These are phyloP conservation scores for Cephalopholis sonnerati DNA, from an alignment of 2,113 vertebrate genomes.

Conservation along the genomic window DNA sequence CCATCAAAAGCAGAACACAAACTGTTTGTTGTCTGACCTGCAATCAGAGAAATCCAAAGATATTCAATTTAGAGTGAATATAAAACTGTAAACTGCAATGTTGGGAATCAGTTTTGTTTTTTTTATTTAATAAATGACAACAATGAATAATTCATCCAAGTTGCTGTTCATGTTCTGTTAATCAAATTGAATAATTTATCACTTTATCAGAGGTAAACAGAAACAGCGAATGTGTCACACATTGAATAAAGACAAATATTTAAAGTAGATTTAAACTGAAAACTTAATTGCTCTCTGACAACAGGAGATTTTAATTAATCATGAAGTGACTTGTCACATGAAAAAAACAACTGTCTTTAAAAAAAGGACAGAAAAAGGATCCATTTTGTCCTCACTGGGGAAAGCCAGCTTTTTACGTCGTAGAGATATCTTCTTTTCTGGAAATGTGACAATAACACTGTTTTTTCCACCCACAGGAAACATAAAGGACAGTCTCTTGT, in stretches of 20 bases:
- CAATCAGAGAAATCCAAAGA: neutral
- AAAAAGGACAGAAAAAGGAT: neutral
- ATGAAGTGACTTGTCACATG: neutral
- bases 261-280: neutral
- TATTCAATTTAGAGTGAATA: neutral
- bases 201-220: neutral
- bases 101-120: neutral
- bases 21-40: neutral
- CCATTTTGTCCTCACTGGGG: neutral
- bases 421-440: neutral
- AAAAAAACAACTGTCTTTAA: neutral
- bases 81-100: neutral
- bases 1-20: neutral
- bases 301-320: neutral
- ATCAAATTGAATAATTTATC: neutral
- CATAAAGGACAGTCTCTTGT: slow-evolving; percentile 72
- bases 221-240: neutral
- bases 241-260: neutral
- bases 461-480: slow-evolving; percentile 72
- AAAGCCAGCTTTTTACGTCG: neutral
- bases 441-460: neutral
- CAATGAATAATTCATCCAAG: neutral
- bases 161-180: neutral
- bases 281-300: too few species aligned
- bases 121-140: neutral